Evolutionary conservation across 2,113 vertebrate species (phyloP).

Genomic region (Morone chrysops): DNA sequence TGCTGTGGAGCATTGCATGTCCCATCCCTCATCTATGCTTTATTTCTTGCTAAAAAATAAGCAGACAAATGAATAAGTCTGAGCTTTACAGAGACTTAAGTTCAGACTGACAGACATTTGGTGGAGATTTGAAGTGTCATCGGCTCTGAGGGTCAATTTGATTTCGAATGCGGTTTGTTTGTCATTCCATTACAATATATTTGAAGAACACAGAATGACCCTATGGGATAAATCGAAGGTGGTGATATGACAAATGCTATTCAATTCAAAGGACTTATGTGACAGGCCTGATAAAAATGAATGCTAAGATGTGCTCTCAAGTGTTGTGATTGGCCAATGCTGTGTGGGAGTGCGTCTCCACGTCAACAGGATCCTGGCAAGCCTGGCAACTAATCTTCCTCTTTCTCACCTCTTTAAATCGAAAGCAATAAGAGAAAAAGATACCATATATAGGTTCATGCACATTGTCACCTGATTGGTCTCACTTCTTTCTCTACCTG

Average conservation of each 20-base stretch:
- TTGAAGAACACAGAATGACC: constrained; percentile 41
- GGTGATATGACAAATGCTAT: constrained; percentile 54
- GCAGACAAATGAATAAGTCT: constrained; percentile 65
- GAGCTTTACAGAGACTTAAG: constrained; percentile 54
- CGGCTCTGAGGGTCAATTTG: constrained; percentile 51
- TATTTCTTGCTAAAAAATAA: constrained; percentile 75
- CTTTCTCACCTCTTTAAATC: constrained; percentile 49
- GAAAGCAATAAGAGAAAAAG: constrained; percentile 32
- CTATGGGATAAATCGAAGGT: constrained; percentile 28
- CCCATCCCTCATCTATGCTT: constrained; percentile 75
- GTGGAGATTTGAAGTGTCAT: constrained; percentile 46
- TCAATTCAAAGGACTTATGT: constrained; percentile 59
- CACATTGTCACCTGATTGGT: constrained; percentile 34
- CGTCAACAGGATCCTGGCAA: constrained; percentile 60
- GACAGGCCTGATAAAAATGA: constrained; percentile 60
- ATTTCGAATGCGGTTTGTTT: constrained; percentile 54
- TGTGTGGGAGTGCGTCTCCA: constrained; percentile 59
- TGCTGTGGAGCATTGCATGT: constrained; percentile 62
- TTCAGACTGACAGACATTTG: constrained; percentile 33
- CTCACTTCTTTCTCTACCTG: background rate
- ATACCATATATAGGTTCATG: constrained; percentile 50
- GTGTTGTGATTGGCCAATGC: constrained; percentile 56
- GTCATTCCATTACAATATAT: constrained; percentile 46
- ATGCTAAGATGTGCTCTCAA: constrained; percentile 49
- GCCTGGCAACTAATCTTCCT: constrained; percentile 53